Conservation (phyloP, 1,140 invertebrate species). For the Aphelenchoides fujianensis region DNA sequence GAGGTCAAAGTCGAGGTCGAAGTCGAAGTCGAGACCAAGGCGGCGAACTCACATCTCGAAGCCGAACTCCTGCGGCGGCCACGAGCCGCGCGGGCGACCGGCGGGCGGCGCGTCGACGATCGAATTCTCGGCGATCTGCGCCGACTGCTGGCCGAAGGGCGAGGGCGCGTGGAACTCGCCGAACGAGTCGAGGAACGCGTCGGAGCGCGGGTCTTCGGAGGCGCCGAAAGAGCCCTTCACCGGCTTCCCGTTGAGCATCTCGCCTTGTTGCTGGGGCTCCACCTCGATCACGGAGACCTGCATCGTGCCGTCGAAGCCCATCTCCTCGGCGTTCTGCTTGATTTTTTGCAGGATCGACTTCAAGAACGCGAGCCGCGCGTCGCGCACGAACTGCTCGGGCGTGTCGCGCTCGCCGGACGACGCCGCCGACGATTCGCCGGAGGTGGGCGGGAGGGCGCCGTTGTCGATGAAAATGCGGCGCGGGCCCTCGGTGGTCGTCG, state of each 20-base stretch:
- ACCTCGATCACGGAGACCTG: slow-evolving; percentile 58
- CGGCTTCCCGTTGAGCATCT: neutral
- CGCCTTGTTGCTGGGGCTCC: slow-evolving; percentile 37
- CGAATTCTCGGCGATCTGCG: slow-evolving; percentile 32
- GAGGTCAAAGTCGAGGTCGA: no score
- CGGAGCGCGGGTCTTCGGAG: slow-evolving; percentile 28
- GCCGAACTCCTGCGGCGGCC: slow-evolving; percentile 26
- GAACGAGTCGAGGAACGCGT: slow-evolving; percentile 43
- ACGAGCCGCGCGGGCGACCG: slow-evolving; percentile 27
- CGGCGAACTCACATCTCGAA: no score
- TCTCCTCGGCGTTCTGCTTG: slow-evolving; percentile 58
- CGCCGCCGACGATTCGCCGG: slow-evolving; percentile 11
- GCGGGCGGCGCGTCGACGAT: slow-evolving; percentile 21
- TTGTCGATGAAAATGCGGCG: neutral
- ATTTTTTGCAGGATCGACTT: slow-evolving; percentile 51
- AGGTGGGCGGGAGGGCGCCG: neutral
- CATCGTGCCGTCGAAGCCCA: slow-evolving; percentile 60
- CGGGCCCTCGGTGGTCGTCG: neutral
- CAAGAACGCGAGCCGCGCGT: slow-evolving; percentile 52
- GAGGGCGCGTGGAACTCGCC: slow-evolving; percentile 36
- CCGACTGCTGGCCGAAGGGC: slow-evolving; percentile 26
- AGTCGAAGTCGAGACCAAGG: no score
- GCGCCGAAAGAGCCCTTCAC: neutral
- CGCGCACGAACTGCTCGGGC: slow-evolving; percentile 21
- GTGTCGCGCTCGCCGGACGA: neutral